Evolutionary conservation across 37 sponge, comb jelly and placozoan genomes (phyloP).

Genomic region (Bolinopsis microptera): DNA sequence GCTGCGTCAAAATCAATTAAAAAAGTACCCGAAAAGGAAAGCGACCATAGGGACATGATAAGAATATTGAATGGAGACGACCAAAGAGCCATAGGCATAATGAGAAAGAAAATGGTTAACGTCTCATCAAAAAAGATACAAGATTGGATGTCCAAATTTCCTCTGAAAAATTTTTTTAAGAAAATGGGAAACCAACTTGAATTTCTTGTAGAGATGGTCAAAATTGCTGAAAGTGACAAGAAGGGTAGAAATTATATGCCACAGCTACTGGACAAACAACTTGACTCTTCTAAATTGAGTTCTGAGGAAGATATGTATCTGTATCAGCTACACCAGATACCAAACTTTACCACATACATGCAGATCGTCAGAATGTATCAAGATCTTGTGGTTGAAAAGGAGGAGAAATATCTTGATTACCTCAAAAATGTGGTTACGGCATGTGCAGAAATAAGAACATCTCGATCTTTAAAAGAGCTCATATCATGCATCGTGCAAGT

Average conservation of each 20-base stretch:
- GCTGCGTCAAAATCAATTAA: not conserved
- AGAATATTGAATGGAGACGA: not conserved
- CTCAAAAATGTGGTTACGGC: not conserved
- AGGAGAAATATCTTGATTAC: not conserved
- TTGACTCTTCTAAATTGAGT: not conserved
- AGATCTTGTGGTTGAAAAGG: not conserved
- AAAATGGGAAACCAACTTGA: not conserved
- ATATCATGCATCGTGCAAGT: not conserved
- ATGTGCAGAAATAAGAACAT: conserved; percentile 4
- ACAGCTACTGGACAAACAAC: not conserved
- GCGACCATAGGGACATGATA: not conserved
- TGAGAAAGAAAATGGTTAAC: not conserved
- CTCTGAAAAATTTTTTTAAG: not conserved
- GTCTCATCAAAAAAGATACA: not conserved
- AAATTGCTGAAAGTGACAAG: not conserved
- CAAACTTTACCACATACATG: not conserved
- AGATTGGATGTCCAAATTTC: not conserved
- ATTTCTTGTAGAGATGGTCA: not conserved
- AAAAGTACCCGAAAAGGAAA: not conserved
- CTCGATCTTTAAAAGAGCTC: not conserved
- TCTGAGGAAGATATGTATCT: not conserved
- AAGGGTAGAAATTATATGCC: not conserved
- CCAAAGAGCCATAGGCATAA: not conserved
- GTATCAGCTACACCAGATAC: conserved; percentile 3
- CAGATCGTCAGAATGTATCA: not conserved